Evolutionary conservation across 2,113 vertebrate genomes (phyloP), one percentile per base, ranked within the genome.

Genomic region (Acrocephalus kingi): DNA sequence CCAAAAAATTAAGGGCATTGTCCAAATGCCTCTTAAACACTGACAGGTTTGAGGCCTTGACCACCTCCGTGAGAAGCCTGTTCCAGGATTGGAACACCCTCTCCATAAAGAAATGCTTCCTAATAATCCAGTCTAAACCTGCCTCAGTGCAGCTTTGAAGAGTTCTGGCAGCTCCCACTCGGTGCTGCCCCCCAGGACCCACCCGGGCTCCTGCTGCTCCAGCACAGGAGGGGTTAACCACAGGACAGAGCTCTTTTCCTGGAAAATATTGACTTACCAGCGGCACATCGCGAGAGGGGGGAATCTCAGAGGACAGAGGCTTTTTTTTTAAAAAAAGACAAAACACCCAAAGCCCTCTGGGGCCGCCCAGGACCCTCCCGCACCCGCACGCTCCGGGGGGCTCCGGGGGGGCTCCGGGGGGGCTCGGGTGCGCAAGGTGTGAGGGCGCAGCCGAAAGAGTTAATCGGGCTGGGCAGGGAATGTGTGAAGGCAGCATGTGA

Each of bases 401-500:
- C 33, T 35, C n/a, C 10, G 33, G 8, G n/a, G 33, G 35, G n/a
- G 20, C 33, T 35, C n/a, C 10, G 33, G 2, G 30, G 35, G 28
- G 30, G 31, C 17, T 5, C 24, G 3, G 3, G 2, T 4, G 30
- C 55, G 3, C 35, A 46, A 46, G 43, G 37, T 16, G 61, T 1
- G 69, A 48, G 59, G 23, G 4, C 4, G 14, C 56, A 66, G 41
- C 73, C 2, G 93, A 96, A 97, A 89, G 96, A 39, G 96, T 96
- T 96, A 96, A 97, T 0, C 11, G 7, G 63, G 88, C 84, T 66
- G 77, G 49, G 94, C 87, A 5, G 94, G 87, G 94, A 76, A 87
- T 7, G 82, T 58, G 86, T 63, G 90, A 69, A 91, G 90, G 94
- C 94, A 90, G 55, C 97, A 95, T 94, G 97, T 96, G 97, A 95